Percentiles rank a stretch among this genome's conserved stretches.
phyloP scores from a whole-genome alignment of 2,888 invertebrate species.

The Hydriomena furcata region DNA sequence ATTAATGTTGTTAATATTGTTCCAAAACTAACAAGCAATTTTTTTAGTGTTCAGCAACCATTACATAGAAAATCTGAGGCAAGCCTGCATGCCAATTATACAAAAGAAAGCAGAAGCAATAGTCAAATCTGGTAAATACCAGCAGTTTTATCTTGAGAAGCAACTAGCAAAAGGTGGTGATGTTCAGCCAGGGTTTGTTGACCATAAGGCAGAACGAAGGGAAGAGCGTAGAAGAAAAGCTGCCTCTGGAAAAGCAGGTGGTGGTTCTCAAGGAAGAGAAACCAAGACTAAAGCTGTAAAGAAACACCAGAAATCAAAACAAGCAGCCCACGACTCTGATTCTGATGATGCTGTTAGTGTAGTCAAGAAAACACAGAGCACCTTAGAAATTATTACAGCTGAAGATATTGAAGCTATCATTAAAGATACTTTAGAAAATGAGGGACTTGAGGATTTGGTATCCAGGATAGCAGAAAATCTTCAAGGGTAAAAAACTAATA shows the following conservation, averaged over 20 bases:
- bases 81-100: slow-evolving; percentile 86
- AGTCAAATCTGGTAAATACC: slow-evolving; percentile 89
- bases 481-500: slow-evolving; percentile 85
- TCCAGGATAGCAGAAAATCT: slow-evolving; percentile 87
- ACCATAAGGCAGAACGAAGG: slow-evolving; percentile 87
- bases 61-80: slow-evolving; percentile 87
- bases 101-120: slow-evolving; percentile 86
- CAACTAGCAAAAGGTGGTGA: slow-evolving; percentile 80
- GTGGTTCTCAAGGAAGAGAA: slow-evolving; percentile 96
- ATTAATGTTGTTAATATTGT: too few relatives aligned
- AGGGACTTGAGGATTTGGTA: slow-evolving; percentile 88
- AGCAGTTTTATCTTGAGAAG: slow-evolving; percentile 88
- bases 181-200: slow-evolving; percentile 62
- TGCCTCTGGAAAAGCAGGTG: slow-evolving; percentile 93
- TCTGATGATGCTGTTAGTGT: slow-evolving; percentile 84
- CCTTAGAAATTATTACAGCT: slow-evolving; percentile 85
- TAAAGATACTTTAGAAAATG: slow-evolving; percentile 84
- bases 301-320: slow-evolving; percentile 87
- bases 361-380: slow-evolving; percentile 64
- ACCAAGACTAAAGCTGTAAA: slow-evolving; percentile 97
- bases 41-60: slow-evolving; percentile 84
- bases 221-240: slow-evolving; percentile 96
- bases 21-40: too few relatives aligned
- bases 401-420: slow-evolving; percentile 88
- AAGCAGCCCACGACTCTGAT: slow-evolving; percentile 85